Evolutionary conservation across 2,888 invertebrate species (phyloP).

Genomic region (Tanypteryx hageni): DNA sequence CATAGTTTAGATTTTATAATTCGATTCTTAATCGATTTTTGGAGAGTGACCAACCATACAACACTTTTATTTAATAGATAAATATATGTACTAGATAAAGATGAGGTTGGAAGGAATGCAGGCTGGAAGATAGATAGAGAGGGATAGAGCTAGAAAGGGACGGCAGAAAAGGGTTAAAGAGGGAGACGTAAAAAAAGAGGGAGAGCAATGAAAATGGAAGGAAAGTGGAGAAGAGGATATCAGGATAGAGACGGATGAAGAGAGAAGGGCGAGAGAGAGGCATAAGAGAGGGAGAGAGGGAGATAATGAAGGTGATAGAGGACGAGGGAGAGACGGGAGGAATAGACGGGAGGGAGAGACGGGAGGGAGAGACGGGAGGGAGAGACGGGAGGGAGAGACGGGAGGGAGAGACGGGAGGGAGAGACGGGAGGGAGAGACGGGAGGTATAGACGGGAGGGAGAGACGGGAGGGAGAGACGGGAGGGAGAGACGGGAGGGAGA

Average conservation of each 20-base stretch:
- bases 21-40: no score
- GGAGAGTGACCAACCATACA: no score
- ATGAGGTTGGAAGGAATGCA: no score
- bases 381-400: neutral
- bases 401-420: neutral
- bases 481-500: neutral
- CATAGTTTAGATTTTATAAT: no score
- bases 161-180: no score
- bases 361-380: neutral
- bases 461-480: neutral
- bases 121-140: no score
- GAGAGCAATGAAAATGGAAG: no score
- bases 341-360: neutral
- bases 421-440: slow-evolving; percentile 4
- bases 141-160: no score
- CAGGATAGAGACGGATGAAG: neutral
- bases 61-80: no score
- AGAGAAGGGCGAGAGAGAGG: neutral
- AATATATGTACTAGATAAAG: no score
- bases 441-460: neutral
- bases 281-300: neutral
- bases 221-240: neutral
- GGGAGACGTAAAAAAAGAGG: no score
- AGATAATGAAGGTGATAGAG: neutral
- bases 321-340: neutral